These are phyloP conservation scores for Drosophila lowei DNA, from an alignment of 1,140 invertebrate species.

Conservation along the genomic window DNA sequence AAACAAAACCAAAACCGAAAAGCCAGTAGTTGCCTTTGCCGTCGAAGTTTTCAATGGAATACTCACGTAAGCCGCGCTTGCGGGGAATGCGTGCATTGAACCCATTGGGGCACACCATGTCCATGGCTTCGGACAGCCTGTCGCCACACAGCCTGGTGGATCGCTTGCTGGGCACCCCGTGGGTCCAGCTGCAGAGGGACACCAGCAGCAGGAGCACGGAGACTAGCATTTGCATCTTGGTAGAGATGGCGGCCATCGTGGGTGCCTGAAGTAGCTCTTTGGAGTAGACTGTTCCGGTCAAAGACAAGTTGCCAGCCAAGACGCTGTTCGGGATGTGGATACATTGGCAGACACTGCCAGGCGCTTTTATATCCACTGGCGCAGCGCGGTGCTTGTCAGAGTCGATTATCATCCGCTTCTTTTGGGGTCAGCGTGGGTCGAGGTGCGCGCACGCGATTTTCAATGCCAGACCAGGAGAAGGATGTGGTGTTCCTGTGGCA, in stretches of 20 bases:
- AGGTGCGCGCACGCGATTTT: constrained; percentile 3
- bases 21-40: too few species aligned
- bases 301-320: constrained; percentile 5
- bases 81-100: constrained; percentile 7
- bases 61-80: constrained; percentile 53
- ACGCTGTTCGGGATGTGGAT: constrained; percentile 45
- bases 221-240: constrained; percentile 19
- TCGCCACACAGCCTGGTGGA: constrained; percentile 27
- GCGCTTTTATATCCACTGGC: constrained; percentile 52
- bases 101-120: constrained; percentile 16
- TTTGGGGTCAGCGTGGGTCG: constrained; percentile 48
- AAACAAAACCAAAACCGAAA: neutral
- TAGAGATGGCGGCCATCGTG: constrained; percentile 24
- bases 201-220: constrained; percentile 26
- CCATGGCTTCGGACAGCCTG: constrained; percentile 17
- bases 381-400: constrained; percentile 37
- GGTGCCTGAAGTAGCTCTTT: neutral
- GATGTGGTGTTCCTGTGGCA: neutral
- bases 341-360: constrained; percentile 6
- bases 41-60: neutral
- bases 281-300: neutral
- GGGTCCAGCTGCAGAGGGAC: constrained; percentile 16
- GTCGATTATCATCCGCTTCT: constrained; percentile 39
- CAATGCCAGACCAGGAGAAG: constrained; percentile 35
- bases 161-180: constrained; percentile 10